Percentiles rank a stretch among this genome's conserved stretches.
phyloP scores from a whole-genome alignment of 2,888 invertebrate genomes.

The Entomobrya multifasciata region DNA sequence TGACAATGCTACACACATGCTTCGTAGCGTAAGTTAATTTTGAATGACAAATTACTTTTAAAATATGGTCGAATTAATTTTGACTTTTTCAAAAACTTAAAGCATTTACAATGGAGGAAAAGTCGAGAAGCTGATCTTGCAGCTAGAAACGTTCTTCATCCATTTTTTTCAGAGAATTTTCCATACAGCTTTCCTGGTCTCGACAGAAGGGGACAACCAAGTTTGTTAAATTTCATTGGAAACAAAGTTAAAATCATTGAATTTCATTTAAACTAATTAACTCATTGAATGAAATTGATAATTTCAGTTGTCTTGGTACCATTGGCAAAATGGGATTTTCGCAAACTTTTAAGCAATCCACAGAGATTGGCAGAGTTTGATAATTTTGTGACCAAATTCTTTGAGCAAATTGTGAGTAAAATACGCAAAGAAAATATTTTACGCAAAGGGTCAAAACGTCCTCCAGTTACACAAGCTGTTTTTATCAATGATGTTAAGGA shows the following conservation, averaged over 20 bases:
- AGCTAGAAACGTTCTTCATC: neutral
- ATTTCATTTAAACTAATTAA: neutral
- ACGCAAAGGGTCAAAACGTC: neutral
- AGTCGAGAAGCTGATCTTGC: neutral
- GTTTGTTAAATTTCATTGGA: neutral
- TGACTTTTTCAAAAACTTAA: neutral
- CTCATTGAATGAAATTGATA: neutral
- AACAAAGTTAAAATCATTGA: neutral
- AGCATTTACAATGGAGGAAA: neutral
- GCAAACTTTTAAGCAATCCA: neutral
- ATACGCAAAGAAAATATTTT: neutral
- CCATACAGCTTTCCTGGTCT: neutral
- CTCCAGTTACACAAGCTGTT: slow-evolving; percentile 45
- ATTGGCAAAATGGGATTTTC: slow-evolving; percentile 54
- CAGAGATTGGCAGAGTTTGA: slow-evolving; percentile 22
- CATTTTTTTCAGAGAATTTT: neutral
- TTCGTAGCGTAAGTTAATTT: neutral
- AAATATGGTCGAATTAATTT: too few species aligned
- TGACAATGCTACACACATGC: neutral
- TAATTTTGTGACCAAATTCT: slow-evolving; percentile 17
- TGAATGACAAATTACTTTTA: neutral
- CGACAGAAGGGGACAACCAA: neutral
- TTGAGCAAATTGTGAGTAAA: slow-evolving; percentile 15
- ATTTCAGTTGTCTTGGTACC: slow-evolving; percentile 14
- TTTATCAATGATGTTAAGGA: slow-evolving; percentile 25